Conservation (phyloP, 2,888 invertebrate genomes). For the Coleophora flavipennella region DNA sequence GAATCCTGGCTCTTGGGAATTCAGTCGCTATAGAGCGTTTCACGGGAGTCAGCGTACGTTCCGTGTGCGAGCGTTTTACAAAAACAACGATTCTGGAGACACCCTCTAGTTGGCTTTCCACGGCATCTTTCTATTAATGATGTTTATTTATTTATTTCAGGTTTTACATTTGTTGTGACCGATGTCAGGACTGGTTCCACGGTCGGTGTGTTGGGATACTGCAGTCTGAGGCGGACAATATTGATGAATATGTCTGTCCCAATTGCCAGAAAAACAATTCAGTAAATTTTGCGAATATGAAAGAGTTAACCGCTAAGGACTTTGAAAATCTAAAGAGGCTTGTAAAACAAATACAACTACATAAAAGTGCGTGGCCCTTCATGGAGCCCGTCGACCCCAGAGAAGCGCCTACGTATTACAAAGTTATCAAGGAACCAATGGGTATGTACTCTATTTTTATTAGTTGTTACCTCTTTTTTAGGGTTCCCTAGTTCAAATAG, state of each 20-base stretch:
- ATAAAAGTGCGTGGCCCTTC: slow-evolving; percentile 98
- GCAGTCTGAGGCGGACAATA: slow-evolving; percentile 93
- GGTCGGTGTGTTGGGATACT: slow-evolving; percentile 96
- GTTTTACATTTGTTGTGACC: slow-evolving; percentile 99
- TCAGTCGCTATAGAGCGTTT: too few relatives aligned
- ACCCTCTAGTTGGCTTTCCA: too few relatives aligned
- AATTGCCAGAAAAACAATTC: slow-evolving; percentile 93
- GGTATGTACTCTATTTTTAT: slow-evolving; percentile 73
- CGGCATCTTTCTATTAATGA: too few relatives aligned
- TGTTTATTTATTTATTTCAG: slow-evolving; percentile 53
- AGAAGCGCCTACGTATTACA: slow-evolving; percentile 97
- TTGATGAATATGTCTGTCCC: slow-evolving; percentile 97
- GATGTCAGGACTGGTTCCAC: slow-evolving; percentile 99
- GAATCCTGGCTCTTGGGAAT: too few relatives aligned
- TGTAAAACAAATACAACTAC: slow-evolving; percentile 90
- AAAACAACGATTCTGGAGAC: too few relatives aligned
- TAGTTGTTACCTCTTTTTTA: too few relatives aligned
- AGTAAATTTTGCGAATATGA: slow-evolving; percentile 92
- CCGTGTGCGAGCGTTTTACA: too few relatives aligned
- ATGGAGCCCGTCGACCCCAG: slow-evolving; percentile 96
- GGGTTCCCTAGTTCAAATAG: too few relatives aligned
- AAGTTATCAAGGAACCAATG: slow-evolving; percentile 96
- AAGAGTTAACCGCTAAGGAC: slow-evolving; percentile 83
- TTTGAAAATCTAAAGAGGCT: slow-evolving; percentile 87
- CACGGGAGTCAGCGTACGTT: too few relatives aligned